These are phyloP conservation scores for Stomatorhinus walkeri DNA, from an alignment of 2,797 vertebrate genomes.

Conservation along the genomic window DNA sequence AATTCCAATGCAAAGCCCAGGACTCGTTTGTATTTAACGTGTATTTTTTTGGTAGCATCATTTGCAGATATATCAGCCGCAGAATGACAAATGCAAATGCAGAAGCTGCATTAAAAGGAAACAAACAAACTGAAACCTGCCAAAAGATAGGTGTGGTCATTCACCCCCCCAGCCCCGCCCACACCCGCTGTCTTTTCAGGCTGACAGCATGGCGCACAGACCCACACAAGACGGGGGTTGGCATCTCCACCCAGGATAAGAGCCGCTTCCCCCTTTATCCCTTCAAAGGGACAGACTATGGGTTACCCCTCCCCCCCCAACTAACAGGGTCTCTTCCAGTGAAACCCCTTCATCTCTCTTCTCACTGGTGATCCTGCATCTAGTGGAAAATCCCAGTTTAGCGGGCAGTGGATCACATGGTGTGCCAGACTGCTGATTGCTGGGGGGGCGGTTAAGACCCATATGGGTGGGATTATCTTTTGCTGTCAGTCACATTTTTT, in stretches of 20 bases:
- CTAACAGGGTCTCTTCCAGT: neutral
- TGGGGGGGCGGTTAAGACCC: neutral
- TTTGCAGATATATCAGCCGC: neutral
- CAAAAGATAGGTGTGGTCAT: neutral
- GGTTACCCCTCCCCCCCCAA: neutral
- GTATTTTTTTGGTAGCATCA: neutral
- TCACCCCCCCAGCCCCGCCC: neutral
- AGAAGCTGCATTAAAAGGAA: neutral
- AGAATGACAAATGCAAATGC: neutral
- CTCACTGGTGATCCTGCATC: neutral
- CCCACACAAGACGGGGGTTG: neutral
- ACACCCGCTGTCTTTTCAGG: neutral
- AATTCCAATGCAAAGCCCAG: neutral
- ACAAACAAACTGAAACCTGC: neutral
- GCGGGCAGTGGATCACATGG: neutral
- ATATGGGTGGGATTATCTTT: neutral
- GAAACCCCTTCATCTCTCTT: neutral
- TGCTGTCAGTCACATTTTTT: neutral
- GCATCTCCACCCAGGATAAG: neutral
- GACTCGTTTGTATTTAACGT: neutral
- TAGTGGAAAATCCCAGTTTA: neutral
- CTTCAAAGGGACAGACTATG: neutral
- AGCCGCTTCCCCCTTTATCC: neutral
- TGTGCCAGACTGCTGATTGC: neutral
- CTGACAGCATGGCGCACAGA: neutral